Evolutionary conservation across 2,888 invertebrate species (phyloP), one percentile per base, ranked within the genome.

Genomic region (Andrena fulva): DNA sequence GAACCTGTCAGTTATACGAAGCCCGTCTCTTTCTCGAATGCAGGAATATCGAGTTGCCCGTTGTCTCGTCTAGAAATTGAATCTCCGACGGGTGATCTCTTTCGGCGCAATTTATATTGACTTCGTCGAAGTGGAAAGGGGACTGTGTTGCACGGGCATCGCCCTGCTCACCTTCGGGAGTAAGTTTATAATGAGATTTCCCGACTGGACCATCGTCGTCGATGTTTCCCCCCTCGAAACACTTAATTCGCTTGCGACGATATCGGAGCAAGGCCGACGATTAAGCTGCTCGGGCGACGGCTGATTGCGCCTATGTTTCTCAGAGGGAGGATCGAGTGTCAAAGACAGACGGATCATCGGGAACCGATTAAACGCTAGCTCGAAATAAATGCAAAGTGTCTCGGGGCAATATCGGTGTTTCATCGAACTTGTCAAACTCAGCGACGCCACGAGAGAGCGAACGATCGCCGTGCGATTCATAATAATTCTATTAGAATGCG

Each of bases 41-140:
- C 67, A 48, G 71, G 70, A 71, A 78, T 82, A 78, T 79, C 84
- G 78, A 72, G 71, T 79, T 79, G 56, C 66, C 70, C 69, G 75
- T 83, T 84, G 75, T 76, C 76, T 73, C 72, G 62, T 73, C 76
- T 81, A 73, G 77, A 85, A 85, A 85, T 85, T 78, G 85, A 78
- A 85, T 85, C 81, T 62, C 72, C 62, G 69, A 75, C 77, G 75
- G 42, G 71, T 66, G 84, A 85, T 85, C 80, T 77, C 73, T 85
- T 85, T 75, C 33, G 60, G 64, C 27, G 77, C 74, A 85, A 85
- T 85, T 85, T 85, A 77, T 80, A 85, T 85, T 64, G 77, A 69
- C 77, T 74, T 59, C 56, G 71, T 62, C n/a, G 60, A 52, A 59
- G 54, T 50, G 68, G 67, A 78, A 71, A 59, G 56, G 48, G 64